Base-by-base conservation (phyloP, 2,888 invertebrate genomes). In the Dolichomitus sp. region DNA sequence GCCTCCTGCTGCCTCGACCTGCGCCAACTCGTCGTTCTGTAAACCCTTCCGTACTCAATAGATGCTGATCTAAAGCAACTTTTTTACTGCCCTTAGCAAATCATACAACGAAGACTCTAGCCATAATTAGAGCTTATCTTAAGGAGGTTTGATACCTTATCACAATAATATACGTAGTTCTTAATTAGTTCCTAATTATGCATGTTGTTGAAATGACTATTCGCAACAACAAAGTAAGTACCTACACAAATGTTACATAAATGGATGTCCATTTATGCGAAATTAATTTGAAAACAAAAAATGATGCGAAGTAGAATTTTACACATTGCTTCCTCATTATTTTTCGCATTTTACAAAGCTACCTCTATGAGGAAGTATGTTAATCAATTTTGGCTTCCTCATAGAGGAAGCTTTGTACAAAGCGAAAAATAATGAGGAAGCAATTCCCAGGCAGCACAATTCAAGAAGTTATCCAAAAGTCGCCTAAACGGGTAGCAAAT, bases 21-120 rank as follows among this genome's bases (percentile, higher is more conserved):
- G 88, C 90, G 90, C 90, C 91, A 92, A 91, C 90, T 90, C 84
- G 91, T 89, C 84, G 88, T 91, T 90, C 91, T 91, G 90, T 90
- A 90, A 91, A 88, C 85, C 87, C 88, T 87, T 87, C 85, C 84
- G 73, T 83, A 82, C 83, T 86, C 84, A 86, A 84, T 84, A 84
- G 57, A 69, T 73, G 80, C 66, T 40, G 72, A 75, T 77, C 59
- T 72, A 76, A 61, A 66, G 52, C 72, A 70, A 66, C 54, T 70
- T 48, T 63, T 63, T 42, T 33, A 65, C 30, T 27, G 40, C 52
- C 48, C 61, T 12, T 40, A n/a, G 50, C 69, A 27, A 52, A 54
- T 70, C 42, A 63, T 42, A 65, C 45, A 45, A 45, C 65, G 23
- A 23, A 65, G 37, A 45, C 65, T 19, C 27, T 6, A 40, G 27